phyloP scores from a whole-genome alignment of 2,113 vertebrate species.

The Hydropotes inermis region DNA sequence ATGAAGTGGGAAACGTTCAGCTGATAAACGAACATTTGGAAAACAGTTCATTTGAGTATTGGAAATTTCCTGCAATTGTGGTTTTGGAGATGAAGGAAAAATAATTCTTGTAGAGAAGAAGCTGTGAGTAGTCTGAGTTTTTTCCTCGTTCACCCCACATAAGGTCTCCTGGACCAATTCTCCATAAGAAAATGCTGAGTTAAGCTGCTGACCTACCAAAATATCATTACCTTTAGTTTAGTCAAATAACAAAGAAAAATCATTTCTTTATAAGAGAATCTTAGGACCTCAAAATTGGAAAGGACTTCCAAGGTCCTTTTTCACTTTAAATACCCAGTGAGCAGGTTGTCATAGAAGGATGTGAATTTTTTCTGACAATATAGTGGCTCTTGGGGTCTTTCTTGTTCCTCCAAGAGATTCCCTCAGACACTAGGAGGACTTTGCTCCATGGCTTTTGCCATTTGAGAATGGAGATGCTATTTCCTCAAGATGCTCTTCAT shows the following conservation, averaged over 20 bases:
- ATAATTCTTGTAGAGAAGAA: neutral
- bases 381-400: neutral
- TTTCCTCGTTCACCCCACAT: neutral
- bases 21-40: neutral
- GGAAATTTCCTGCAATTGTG: neutral
- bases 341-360: neutral
- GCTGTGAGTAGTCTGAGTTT: neutral
- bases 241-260: neutral
- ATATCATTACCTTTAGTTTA: conserved; percentile 23
- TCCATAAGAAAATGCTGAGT: neutral
- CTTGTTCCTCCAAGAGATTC: neutral
- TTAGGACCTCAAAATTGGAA: neutral
- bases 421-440: neutral
- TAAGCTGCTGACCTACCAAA: neutral
- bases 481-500: conserved; percentile 54
- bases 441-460: neutral
- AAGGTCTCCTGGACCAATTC: conserved; percentile 11
- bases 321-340: neutral
- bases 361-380: neutral
- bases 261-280: neutral
- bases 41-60: neutral
- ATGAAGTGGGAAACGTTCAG: neutral
- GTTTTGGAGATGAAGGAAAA: neutral
- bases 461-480: conserved; percentile 6
- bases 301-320: neutral